Evolutionary conservation across 2,797 vertebrate species (phyloP), one percentile per base, ranked within the genome.

Genomic region (Heliangelus exortis): DNA sequence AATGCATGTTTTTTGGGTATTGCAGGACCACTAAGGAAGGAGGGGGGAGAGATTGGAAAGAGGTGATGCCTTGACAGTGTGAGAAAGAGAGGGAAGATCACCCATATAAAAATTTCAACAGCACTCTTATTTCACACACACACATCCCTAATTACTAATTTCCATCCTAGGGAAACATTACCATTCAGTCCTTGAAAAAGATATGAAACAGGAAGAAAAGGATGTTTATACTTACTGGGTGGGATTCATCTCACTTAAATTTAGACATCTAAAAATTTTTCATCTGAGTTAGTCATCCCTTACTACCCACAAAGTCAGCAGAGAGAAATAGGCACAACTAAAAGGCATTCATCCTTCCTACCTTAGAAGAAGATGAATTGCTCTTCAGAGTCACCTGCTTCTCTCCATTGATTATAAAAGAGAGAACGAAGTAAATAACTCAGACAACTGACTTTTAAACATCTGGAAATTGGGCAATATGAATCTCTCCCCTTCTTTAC

Each of bases 221-320:
- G 12, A 87, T 84, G 25, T 66, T 22, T 76, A n/a, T 19, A 36
- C 31, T 78, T 73, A 68, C 5, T 86, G 84, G 29, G 62, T 85
- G 34, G 69, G 82, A 94, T 92, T 91, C 34, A 81, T 90, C 85
- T 90, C 89, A 89, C 66, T 94, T 90, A 93, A 83, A 31, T 86
- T 83, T 33, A 86, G 89, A 91, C 39, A 55, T 66, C 51, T 59
- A 81, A 92, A 94, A 92, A 87, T 94, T 91, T 91, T 62, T 94
- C 54, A 91, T 89, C 87, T 75, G 82, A 85, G 72, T 83, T 87
- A 94, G 87, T 81, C 73, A 84, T 29, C 89, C 81, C 51, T 86
- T 69, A 54, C 92, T 90, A 69, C 59, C 39, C 43, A 87, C 66
- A 75, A 83, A 88, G 54, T 82, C 50, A 86, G 43, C 66, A 81